phyloP scores from a whole-genome alignment of 1,140 invertebrate genomes.

The Drosophila aff. region DNA sequence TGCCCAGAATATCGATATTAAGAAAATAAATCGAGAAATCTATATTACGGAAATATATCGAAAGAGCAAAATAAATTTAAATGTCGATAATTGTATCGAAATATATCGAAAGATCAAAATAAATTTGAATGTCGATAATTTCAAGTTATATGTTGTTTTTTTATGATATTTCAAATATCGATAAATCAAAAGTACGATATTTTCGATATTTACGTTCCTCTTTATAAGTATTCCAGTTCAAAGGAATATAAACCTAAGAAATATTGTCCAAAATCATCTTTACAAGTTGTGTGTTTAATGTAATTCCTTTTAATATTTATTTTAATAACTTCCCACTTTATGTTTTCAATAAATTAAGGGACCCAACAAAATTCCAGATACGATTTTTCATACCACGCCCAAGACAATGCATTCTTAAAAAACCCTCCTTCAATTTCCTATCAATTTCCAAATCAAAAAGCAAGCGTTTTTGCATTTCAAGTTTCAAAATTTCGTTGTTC shows the following conservation, averaged over 20 bases:
- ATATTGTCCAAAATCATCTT: neutral
- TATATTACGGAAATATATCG: neutral
- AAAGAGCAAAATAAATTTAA: neutral
- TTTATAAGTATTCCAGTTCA: neutral
- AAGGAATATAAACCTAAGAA: neutral
- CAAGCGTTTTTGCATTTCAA: neutral
- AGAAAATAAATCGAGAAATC: neutral
- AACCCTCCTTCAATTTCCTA: neutral
- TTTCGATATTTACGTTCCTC: neutral
- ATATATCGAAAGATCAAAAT: neutral
- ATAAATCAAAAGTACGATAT: neutral
- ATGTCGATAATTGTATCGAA: neutral
- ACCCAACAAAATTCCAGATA: too few relatives aligned
- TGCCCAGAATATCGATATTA: neutral
- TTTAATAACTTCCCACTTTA: neutral
- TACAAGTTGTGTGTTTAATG: neutral
- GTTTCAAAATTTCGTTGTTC: slow-evolving; percentile 12
- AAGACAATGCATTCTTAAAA: neutral
- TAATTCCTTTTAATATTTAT: neutral
- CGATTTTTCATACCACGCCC: slow-evolving; percentile 7
- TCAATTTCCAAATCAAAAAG: slow-evolving; percentile 4
- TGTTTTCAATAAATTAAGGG: neutral
- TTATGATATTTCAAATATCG: neutral
- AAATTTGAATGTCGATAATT: too few relatives aligned
- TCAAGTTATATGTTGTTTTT: too few relatives aligned